Percentiles rank a stretch among this genome's conserved stretches.
Evolutionary conservation across 2,113 vertebrate genomes (phyloP).

Genomic region (Ahaetulla prasina): DNA sequence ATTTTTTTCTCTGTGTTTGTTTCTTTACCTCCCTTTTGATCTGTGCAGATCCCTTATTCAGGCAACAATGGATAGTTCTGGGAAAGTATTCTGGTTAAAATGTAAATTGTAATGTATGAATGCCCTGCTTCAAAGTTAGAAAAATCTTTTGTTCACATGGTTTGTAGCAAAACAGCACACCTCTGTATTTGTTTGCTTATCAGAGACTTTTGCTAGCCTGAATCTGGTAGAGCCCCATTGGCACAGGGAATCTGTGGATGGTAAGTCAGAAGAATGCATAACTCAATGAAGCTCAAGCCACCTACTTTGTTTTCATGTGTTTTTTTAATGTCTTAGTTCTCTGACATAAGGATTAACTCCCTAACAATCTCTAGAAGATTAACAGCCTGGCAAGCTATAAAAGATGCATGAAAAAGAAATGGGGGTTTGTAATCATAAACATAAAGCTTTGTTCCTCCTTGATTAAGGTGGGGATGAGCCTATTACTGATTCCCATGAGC

Average conservation of each 20-base stretch:
- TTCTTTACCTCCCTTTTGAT: not conserved
- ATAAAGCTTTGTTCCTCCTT: not conserved
- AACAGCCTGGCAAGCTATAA: not conserved
- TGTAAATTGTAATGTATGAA: not conserved
- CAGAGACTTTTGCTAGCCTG: slow-evolving; percentile 52
- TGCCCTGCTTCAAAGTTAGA: not conserved
- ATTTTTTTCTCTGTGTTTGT: not conserved
- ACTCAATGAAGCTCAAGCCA: not conserved
- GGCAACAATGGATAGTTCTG: not conserved
- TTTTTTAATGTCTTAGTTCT: not conserved
- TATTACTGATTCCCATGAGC: not conserved
- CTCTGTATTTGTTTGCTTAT: slow-evolving; percentile 53
- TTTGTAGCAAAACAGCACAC: slow-evolving; percentile 28
- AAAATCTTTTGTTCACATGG: not conserved
- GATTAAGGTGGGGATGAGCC: not conserved
- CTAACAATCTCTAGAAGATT: not conserved
- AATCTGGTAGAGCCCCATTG: slow-evolving; percentile 51
- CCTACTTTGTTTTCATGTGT: not conserved
- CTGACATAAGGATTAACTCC: not conserved
- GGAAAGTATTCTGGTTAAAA: not conserved
- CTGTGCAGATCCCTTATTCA: not conserved
- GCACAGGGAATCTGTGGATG: slow-evolving; percentile 54
- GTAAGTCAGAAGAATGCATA: slow-evolving; percentile 43
- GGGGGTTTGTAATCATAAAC: not conserved
- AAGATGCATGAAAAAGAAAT: not conserved